Base-by-base conservation (phyloP, 1,140 invertebrate species). In the Asobara japonica region DNA sequence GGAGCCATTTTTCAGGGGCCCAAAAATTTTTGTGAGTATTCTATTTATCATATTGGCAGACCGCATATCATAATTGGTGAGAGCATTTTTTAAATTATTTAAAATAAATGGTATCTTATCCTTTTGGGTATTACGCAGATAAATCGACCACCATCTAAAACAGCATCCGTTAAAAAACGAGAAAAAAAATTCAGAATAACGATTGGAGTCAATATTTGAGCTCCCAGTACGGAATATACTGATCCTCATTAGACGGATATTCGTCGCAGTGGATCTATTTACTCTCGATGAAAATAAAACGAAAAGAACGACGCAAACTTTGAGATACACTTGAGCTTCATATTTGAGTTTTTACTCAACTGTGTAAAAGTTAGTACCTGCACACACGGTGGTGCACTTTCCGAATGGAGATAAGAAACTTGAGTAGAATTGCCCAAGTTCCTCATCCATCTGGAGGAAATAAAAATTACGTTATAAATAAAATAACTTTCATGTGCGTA, bases 401-500 rank as follows among this genome's bases (percentile, higher is more conserved):
- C 18, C 11, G 18, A 25, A 13, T 7, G 22, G 18, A 56, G 51
- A 56, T 27, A 56, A 25, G 51, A 56, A 56, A 56, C 51, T 56
- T 56, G 13, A 5, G 8, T 0, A 5, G 51, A 56, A 56, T 56
- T 4, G 20, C 22, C n/a, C 18, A n/a, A 56, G 18, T 18, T 25
- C 18, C 7, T 11, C 10, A 56, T 25, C 51, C 22, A 56, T 56
- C 22, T 13, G 8, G 22, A 25, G 25, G 20, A 56, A 27, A 56
- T 56, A 27, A 56, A 56, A 56, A 56, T 56, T 56, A 27, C 25
- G 22, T 56, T 56, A 56, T 56, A 27, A 56, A 56, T 56, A 27
- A 56, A 56, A 56, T 56, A 25, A 27, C 41, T 45, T 16, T 45
- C 13, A 16, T 45, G 41, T 45, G 41, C 13, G n/a, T n/a, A n/a